Percentiles rank a stretch among this genome's conserved stretches.
phyloP scores from a whole-genome alignment of 2,888 invertebrate species.

The Oscheius sp. region DNA sequence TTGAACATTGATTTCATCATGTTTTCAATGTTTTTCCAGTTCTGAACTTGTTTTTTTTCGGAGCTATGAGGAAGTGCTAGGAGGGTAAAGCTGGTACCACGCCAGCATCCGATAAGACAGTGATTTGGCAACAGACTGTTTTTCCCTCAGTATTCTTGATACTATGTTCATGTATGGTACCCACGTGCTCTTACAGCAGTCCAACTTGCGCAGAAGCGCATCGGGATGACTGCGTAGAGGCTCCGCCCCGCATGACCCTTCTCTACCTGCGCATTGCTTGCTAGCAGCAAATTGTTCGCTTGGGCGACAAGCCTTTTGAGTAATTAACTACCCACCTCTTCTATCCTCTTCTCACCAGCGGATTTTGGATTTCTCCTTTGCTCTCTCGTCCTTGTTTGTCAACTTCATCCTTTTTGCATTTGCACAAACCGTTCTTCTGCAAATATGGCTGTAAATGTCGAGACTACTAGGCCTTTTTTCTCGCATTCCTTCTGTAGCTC shows the following conservation, averaged over 20 bases:
- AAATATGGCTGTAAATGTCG: too few species aligned
- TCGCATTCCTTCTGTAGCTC: too few species aligned
- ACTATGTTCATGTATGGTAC: background rate
- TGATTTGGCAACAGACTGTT: background rate
- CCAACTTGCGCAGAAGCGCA: conserved; percentile 17
- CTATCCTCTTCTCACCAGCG: conserved; percentile 5
- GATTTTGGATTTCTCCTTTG: background rate
- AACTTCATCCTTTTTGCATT: background rate
- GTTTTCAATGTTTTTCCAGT: too few species aligned
- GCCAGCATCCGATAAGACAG: conserved; percentile 8
- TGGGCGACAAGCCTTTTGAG: conserved; percentile 19
- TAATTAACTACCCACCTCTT: conserved; percentile 7
- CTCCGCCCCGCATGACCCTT: conserved; percentile 36
- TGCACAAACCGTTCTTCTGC: too few species aligned
- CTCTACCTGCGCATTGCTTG: conserved; percentile 26
- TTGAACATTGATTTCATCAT: too few species aligned
- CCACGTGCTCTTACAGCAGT: conserved; percentile 6
- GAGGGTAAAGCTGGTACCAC: conserved; percentile 25
- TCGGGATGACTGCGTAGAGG: conserved; percentile 1
- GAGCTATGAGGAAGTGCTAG: conserved; percentile 10
- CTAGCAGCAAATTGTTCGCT: conserved; percentile 25
- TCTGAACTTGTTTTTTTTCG: too few species aligned
- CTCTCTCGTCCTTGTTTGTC: too few species aligned
- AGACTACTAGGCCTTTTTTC: too few species aligned
- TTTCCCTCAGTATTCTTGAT: background rate